Evolutionary conservation across 2,888 invertebrate genomes (phyloP), one percentile per base, ranked within the genome.

Genomic region (Perdita meconis): DNA sequence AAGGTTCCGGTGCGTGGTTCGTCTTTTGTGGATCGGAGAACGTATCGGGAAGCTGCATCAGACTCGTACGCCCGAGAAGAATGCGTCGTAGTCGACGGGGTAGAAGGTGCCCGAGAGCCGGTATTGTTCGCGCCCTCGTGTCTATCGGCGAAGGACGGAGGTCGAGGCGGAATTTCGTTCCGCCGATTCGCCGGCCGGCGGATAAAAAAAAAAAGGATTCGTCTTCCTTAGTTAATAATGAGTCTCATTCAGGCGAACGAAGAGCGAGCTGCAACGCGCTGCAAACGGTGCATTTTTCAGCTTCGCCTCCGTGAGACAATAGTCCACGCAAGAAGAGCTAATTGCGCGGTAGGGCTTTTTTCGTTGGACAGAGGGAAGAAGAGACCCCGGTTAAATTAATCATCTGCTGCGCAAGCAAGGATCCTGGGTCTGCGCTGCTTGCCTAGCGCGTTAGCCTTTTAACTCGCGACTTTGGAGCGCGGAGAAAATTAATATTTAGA

Each of bases 241-340:
- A 79, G 78, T 78, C 64, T 79, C 78, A 79, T 79, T 79, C 79
- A 79, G 65, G 63, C 50, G n/a, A n/a, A 65, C 69, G 69, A 38
- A 40, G 59, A 53, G 42, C 69, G 75, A 55, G 50, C 76, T 44
- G 59, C 76, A 64, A 70, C 55, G 78, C 64, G 60, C 71, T 78
- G 79, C 79, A 73, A 78, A 60, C 79, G 64, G 47, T 78, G 79
- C 79, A 78, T 68, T 79, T 79, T 79, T 79, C 79, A 73, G 71
- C 79, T 73, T 78, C 44, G 73, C 68, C 78, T 73, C 40, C 50
- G 61, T 5, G 59, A 73, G 78, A 78, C 79, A 79, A 79, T 79
- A 64, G 78, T 67, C 59, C 55, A 56, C 42, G 78, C 67, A 64
- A 79, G 73, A 73, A 64, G 73, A 68, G 67, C 59, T 78, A 78